phyloP scores from a whole-genome alignment of 2,797 vertebrate species.

The Knipowitschia caucasica region DNA sequence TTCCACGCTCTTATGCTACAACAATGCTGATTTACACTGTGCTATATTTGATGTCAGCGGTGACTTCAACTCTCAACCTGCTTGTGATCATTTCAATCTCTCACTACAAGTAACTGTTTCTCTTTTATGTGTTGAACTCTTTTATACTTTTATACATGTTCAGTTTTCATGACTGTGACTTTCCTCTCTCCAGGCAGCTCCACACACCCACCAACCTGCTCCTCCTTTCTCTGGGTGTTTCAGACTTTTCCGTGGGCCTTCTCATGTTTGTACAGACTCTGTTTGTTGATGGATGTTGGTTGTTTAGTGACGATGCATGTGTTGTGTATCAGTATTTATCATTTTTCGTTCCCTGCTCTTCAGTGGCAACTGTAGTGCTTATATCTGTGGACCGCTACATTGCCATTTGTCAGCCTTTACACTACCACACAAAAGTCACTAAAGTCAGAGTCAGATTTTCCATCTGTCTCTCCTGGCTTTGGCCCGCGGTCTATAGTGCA shows the following conservation, averaged over 20 bases:
- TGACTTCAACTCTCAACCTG: conserved; percentile 67
- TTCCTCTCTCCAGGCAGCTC: conserved; percentile 1
- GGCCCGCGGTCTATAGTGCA: background rate
- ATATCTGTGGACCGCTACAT: conserved; percentile 6
- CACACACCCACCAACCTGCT: conserved; percentile 1
- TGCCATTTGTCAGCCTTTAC: conserved; percentile 5
- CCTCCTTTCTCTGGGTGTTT: conserved; percentile 4
- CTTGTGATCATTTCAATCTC: conserved; percentile 70
- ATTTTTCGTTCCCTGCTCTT: conserved; percentile 3
- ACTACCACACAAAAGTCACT: conserved; percentile 5
- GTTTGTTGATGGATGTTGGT: conserved; percentile 8
- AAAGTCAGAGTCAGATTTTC: conserved; percentile 15
- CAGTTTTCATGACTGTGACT: background rate
- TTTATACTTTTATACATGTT: background rate
- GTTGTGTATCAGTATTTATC: conserved; percentile 2
- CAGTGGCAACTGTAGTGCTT: conserved; percentile 5
- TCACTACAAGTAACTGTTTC: conserved; percentile 50
- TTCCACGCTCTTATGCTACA: background rate
- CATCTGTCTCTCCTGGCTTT: conserved; percentile 43
- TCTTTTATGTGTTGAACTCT: background rate
- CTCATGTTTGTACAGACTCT: conserved; percentile 6
- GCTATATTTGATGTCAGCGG: conserved; percentile 29
- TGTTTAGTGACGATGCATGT: background rate
- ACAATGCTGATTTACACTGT: conserved; percentile 15
- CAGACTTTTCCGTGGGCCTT: conserved; percentile 3